Percentiles rank a stretch among this genome's conserved stretches.
These are phyloP conservation scores for Nasonovia ribisnigri DNA, from an alignment of 2,888 invertebrate genomes.

Conservation along the genomic window DNA sequence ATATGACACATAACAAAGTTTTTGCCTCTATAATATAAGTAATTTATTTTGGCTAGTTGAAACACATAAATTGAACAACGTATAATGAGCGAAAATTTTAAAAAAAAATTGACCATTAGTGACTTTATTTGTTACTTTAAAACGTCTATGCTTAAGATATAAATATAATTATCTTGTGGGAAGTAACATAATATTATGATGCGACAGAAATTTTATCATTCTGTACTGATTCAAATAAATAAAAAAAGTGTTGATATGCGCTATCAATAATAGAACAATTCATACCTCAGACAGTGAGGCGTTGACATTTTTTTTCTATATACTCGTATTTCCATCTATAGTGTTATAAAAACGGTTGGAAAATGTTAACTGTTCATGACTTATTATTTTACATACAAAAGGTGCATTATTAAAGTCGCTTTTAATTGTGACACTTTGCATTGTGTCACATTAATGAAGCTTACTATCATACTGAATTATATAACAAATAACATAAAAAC, in stretches of 20 bases:
- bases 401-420: not conserved
- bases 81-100: not conserved
- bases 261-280: not conserved
- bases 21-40: not conserved
- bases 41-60: not conserved
- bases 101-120: not conserved
- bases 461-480: not conserved
- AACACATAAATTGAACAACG: not conserved
- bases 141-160: not conserved
- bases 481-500: not conserved
- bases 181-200: not conserved
- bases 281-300: not conserved
- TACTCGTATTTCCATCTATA: not conserved
- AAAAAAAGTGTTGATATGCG: not conserved
- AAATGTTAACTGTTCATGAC: not conserved
- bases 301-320: not conserved
- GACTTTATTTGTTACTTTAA: not conserved
- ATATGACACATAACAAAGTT: not conserved
- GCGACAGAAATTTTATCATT: not conserved
- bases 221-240: not conserved
- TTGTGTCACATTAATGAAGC: not conserved
- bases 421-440: not conserved
- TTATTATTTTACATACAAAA: not conserved
- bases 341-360: not conserved
- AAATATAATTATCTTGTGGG: not conserved